Base-by-base conservation (phyloP, 2,797 vertebrate genomes). In the Pampus argenteus region DNA sequence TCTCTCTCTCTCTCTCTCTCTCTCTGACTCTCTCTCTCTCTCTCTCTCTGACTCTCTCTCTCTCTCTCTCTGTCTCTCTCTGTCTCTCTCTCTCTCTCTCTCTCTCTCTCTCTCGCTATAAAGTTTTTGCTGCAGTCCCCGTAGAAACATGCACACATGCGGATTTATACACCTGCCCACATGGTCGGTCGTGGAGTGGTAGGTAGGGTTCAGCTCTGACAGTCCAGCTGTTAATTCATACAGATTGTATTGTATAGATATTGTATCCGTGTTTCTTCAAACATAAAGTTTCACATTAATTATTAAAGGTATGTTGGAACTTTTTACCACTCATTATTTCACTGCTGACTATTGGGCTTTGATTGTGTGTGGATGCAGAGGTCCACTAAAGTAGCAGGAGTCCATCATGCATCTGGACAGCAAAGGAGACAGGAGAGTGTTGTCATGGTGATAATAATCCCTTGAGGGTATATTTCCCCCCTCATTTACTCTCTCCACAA, bases 391-490 rank as follows among this genome's bases (percentile, higher is more conserved):
- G 83, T 69, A 78, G 60, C 59, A 57, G 44, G 71, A 83, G 85
- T 86, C 87, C 72, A 87, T 90, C 83, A 76, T 76, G 56, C 74
- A 81, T 66, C 84, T 67, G 86, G 83, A 91, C 82, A 81, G 78
- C 57, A 61, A 77, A 88, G 83, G 77, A 90, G 85, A 89, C 76
- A 74, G 74, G 64, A 74, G 66, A 74, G 66, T 62, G 92, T 92
- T 89, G 89, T 90, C 90, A 91, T 90, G 86, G 89, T 82, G 88
- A 92, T 89, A 80, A 73, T 68, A 83, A 84, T 88, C 83, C 81
- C 86, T 85, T 22, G 66, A 86, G 88, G 71, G 60, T 59, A 64
- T 56, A 84, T 66, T 44, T 17, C 71, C 57, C 66, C 71, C 64
- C 76, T 76, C 69, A 84, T 89, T 87, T 87, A 71, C 79, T 88